Base-by-base conservation (phyloP, 2,888 invertebrate species). In the Diachrysia chrysitis region DNA sequence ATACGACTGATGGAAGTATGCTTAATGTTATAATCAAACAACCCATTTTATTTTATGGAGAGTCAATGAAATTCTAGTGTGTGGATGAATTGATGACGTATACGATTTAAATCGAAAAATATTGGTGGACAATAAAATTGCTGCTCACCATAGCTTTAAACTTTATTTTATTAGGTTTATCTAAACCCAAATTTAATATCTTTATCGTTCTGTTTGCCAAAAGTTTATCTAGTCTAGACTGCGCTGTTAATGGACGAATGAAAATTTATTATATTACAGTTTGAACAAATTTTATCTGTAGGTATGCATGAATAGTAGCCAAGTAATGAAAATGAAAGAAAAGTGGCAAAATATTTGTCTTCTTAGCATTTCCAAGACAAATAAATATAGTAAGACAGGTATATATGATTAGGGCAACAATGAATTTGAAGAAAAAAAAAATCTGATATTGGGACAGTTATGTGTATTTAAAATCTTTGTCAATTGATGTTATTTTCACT, bases 151-250 rank as follows among this genome's bases (percentile, higher is more conserved):
- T 42, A 42, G 42, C 42, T 42, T 42, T 42, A 42, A 42, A 42
- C n/a, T 42, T 42, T 42, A 16, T n/a, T 6, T 42, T n/a, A 23
- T 51, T 32, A 10, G 19, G 29, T 60, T 37, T n/a, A n/a, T 14
- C n/a, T 12, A 54, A 25, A 25, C 7, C 12, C 9, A 54, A 21
- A 23, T 61, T 37, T 19, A 19, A 48, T 55, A 58, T 69, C 48
- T 73, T 57, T 19, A 58, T 25, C 19, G 12, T 29, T 21, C 32
- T 25, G 19, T 32, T 37, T n/a, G 51, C 29, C 19, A 0, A 57
- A 63, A 55, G 0, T 56, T 55, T 66, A 73, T 77, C 77, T 62
- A 14, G 70, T 70, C 73, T 73, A 77, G 76, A 77, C 77, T 57
- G 61, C 56, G 46, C 35, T 60, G 51, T 46, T 55, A 66, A 72